Percentiles rank a stretch among this genome's conserved stretches.
Evolutionary conservation across 2,113 vertebrate species (phyloP).

Genomic region (Cochlearius cochlearius): DNA sequence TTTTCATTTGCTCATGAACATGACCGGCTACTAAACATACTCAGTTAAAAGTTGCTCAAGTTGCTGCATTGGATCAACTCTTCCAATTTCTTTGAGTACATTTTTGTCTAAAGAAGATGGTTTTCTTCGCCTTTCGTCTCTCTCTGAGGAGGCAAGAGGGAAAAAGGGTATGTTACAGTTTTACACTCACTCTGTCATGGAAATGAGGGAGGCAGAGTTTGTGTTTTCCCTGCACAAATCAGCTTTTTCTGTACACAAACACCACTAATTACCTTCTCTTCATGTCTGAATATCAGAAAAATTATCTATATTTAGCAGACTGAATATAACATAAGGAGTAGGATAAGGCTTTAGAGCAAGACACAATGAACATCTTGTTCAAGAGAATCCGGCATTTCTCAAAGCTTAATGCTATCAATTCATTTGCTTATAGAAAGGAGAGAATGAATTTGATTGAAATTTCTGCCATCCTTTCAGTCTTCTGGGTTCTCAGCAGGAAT

Average conservation of each 20-base stretch:
- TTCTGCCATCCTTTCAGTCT: neutral
- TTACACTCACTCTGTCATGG: neutral
- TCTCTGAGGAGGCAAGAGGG: neutral
- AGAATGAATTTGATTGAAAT: conserved; percentile 3
- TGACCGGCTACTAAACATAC: neutral
- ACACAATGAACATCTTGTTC: neutral
- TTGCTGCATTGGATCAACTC: neutral
- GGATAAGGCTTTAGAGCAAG: neutral
- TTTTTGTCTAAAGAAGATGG: neutral
- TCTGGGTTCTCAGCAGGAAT: neutral
- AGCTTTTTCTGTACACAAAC: conserved; percentile 18
- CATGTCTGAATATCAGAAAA: conserved; percentile 34
- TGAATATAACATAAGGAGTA: neutral
- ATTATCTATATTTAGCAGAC: conserved; percentile 34
- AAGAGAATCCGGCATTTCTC: neutral
- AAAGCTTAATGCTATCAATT: neutral
- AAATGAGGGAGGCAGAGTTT: neutral
- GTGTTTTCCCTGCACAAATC: neutral
- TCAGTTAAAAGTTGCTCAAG: neutral
- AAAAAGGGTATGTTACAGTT: neutral
- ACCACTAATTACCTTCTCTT: conserved; percentile 21
- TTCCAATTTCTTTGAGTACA: neutral
- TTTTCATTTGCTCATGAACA: neutral
- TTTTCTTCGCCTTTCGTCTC: neutral
- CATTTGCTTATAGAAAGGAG: neutral